These are phyloP conservation scores for Pseudococcus longispinus DNA, from an alignment of 2,888 invertebrate species.

Conservation along the genomic window DNA sequence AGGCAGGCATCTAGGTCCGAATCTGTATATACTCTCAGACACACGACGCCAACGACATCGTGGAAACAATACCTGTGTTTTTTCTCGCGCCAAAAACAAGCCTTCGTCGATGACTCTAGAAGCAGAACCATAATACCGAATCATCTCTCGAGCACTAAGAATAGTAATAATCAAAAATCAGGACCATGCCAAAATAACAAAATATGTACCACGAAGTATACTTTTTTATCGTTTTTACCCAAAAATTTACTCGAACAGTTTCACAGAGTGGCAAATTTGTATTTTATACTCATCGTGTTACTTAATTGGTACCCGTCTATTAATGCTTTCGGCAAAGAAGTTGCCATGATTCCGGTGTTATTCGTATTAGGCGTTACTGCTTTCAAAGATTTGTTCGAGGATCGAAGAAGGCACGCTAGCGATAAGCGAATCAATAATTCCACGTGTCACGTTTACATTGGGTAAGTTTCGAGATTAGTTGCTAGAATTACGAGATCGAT, in stretches of 20 bases:
- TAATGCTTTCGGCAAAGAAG: slow-evolving; percentile 93
- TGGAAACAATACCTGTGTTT: slow-evolving; percentile 75
- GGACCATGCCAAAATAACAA: slow-evolving; percentile 81
- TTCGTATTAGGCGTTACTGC: slow-evolving; percentile 95
- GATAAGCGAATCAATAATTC: slow-evolving; percentile 94
- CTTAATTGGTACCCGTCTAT: slow-evolving; percentile 95
- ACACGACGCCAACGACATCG: slow-evolving; percentile 69
- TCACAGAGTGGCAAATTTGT: slow-evolving; percentile 95
- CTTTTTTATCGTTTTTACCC: slow-evolving; percentile 89
- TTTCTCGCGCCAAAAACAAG: slow-evolving; percentile 66
- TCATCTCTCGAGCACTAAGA: slow-evolving; percentile 75
- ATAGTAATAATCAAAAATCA: slow-evolving; percentile 82
- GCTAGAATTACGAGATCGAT: neutral
- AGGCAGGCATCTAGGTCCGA: slow-evolving; percentile 89
- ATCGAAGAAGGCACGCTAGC: slow-evolving; percentile 84
- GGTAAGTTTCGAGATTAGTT: slow-evolving; percentile 70
- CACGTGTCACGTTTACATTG: slow-evolving; percentile 88
- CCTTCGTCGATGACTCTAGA: slow-evolving; percentile 71
- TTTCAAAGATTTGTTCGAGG: slow-evolving; percentile 93
- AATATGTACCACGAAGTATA: slow-evolving; percentile 94
- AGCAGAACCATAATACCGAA: slow-evolving; percentile 82
- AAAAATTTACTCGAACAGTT: slow-evolving; percentile 97
- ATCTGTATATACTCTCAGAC: slow-evolving; percentile 85
- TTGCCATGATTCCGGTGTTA: slow-evolving; percentile 92
- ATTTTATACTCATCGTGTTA: slow-evolving; percentile 95